Conservation (phyloP, 2,888 invertebrate species). For the Leptinotarsa tumamoca region DNA sequence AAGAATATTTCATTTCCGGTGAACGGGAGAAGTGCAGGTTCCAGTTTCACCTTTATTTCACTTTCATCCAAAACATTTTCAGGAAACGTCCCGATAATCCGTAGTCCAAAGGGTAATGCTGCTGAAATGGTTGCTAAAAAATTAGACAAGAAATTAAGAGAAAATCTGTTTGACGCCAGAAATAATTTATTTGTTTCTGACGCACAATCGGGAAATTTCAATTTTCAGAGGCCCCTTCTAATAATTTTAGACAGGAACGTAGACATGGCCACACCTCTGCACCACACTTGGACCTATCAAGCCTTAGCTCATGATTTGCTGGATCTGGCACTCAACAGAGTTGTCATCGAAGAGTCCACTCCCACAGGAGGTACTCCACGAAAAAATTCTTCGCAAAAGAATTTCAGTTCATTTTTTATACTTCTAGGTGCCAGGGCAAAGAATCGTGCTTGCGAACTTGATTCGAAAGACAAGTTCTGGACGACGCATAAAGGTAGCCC, state of each 20-base stretch:
- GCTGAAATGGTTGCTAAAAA: conserved; percentile 99
- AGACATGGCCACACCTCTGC: conserved; percentile 97
- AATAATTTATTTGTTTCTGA: conserved; percentile 95
- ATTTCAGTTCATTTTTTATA: conserved; percentile 1
- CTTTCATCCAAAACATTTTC: conserved; percentile 39
- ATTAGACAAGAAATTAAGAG: conserved; percentile 95
- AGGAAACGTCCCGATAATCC: conserved; percentile 89
- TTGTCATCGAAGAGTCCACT: conserved; percentile 62
- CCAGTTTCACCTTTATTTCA: no score
- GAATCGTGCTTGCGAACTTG: conserved; percentile 90
- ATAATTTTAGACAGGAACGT: conserved; percentile 93
- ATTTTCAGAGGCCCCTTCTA: conserved; percentile 93
- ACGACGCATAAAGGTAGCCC: conserved; percentile 92
- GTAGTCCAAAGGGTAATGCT: conserved; percentile 94
- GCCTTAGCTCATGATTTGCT: conserved; percentile 97
- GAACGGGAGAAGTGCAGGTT: no score
- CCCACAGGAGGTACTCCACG: conserved; percentile 57
- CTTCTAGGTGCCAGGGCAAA: conserved; percentile 77
- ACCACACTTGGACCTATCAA: conserved; percentile 99
- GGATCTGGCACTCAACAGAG: conserved; percentile 88
- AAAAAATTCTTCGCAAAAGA: background rate
- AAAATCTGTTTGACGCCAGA: conserved; percentile 95
- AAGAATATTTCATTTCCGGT: no score
- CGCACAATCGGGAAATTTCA: conserved; percentile 80
- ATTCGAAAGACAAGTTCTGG: conserved; percentile 93